A percentile compares a stretch with the other conserved stretches of the same genome.
Conservation (phyloP, 2,797 vertebrate genomes). For the Aphelocoma californica region DNA sequence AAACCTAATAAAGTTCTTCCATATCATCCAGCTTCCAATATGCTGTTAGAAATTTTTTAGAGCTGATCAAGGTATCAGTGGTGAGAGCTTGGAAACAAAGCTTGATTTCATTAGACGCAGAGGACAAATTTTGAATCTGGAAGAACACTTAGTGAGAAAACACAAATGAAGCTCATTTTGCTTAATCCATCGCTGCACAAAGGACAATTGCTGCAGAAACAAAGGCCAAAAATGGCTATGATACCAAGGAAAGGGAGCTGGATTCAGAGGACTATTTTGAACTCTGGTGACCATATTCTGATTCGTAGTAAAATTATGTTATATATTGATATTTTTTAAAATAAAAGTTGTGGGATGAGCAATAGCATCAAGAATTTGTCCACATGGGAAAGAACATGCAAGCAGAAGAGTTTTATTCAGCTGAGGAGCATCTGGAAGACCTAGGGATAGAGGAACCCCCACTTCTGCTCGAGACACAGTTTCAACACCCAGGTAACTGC, state of each 20-base stretch:
- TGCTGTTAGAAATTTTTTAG: not conserved
- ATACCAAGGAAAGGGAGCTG: not conserved
- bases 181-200: not conserved
- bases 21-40: not conserved
- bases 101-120: not conserved
- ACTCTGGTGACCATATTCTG: not conserved
- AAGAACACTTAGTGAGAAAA: not conserved
- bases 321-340: not conserved
- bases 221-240: not conserved
- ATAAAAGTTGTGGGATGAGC: not conserved
- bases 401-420: not conserved
- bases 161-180: not conserved
- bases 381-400: not conserved
- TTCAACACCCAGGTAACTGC: not conserved
- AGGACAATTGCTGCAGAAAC: not conserved
- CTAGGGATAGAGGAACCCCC: not conserved
- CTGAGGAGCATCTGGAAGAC: not conserved
- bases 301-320: not conserved
- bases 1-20: not conserved
- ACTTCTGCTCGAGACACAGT: not conserved
- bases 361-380: not conserved
- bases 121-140: not conserved
- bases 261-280: not conserved
- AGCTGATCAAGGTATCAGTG: not conserved
- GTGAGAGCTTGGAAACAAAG: not conserved